phyloP scores from a whole-genome alignment of 37 sponge, comb jelly and placozoan genomes.

The Halisarca cf. caerulea region DNA sequence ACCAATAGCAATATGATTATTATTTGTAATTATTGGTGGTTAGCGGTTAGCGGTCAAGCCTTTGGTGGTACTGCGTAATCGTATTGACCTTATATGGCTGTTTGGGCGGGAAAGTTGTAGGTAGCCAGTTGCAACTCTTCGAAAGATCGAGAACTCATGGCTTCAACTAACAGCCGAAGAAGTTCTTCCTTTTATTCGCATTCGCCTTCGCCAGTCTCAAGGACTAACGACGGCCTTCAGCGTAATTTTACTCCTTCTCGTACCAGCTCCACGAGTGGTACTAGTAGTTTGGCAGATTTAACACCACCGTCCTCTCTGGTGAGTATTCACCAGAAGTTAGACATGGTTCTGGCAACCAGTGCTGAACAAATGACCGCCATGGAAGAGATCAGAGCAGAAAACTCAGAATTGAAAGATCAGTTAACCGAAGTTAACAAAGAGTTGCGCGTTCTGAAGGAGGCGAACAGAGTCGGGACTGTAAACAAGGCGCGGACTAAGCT shows the following conservation, averaged over 20 bases:
- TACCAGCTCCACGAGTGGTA: no score
- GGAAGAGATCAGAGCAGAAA: background rate
- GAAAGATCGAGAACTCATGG: no score
- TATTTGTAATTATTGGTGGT: background rate
- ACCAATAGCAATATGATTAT: background rate
- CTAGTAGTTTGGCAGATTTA: no score
- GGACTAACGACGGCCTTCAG: no score
- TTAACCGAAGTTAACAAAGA: background rate
- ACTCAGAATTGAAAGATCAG: background rate
- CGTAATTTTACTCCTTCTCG: no score
- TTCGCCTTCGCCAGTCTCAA: no score
- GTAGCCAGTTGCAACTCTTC: no score
- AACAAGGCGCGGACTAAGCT: background rate
- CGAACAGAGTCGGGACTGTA: conserved; percentile 4
- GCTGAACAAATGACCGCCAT: conserved; percentile 10
- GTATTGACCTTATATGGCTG: no score
- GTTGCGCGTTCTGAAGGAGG: conserved; percentile 6
- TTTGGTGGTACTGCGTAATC: no score
- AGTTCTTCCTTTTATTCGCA: no score
- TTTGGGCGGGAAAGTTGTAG: no score
- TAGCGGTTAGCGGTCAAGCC: background rate
- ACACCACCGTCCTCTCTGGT: background rate
- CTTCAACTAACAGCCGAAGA: no score
- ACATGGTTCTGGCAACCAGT: conserved; percentile 7
- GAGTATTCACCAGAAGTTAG: conserved; percentile 8